These are phyloP conservation scores for Chrysochloris asiatica DNA, from an alignment of 2,113 vertebrate species.

Conservation along the genomic window DNA sequence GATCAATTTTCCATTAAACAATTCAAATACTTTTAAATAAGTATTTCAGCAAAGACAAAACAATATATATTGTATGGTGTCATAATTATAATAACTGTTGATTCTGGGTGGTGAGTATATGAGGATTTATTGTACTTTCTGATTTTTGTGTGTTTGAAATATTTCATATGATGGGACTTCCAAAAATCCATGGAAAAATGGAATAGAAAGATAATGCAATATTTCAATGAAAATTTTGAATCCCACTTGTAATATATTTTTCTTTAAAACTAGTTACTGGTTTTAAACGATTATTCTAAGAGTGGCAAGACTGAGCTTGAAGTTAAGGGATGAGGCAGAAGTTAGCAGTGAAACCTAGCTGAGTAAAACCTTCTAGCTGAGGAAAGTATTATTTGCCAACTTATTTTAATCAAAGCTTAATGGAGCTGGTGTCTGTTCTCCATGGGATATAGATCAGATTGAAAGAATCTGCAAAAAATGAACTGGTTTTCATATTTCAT, in stretches of 20 bases:
- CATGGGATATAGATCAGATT: neutral
- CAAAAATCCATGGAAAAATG: too few species aligned
- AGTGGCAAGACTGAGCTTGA: neutral
- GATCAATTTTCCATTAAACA: too few species aligned
- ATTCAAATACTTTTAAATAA: too few species aligned
- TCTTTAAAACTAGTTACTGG: neutral
- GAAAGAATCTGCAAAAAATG: neutral
- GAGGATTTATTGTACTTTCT: neutral
- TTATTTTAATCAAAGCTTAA: neutral
- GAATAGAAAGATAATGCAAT: too few species aligned
- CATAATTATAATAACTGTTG: neutral
- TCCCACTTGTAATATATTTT: neutral
- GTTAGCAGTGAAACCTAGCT: neutral
- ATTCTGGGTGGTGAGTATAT: neutral
- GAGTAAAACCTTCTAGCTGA: neutral
- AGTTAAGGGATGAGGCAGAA: neutral
- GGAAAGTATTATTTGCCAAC: neutral
- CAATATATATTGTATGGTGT: neutral
- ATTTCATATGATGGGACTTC: too few species aligned
- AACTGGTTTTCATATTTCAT: too few species aligned
- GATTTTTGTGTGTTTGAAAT: neutral
- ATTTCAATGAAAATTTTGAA: too few species aligned
- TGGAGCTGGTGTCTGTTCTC: neutral
- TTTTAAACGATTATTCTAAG: constrained; percentile 16
- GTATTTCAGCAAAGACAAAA: constrained; percentile 49